Percentiles rank a stretch among this genome's conserved stretches.
These are phyloP conservation scores for Lamellibrachia luymesi DNA, from an alignment of 1,140 invertebrate genomes.

Conservation along the genomic window DNA sequence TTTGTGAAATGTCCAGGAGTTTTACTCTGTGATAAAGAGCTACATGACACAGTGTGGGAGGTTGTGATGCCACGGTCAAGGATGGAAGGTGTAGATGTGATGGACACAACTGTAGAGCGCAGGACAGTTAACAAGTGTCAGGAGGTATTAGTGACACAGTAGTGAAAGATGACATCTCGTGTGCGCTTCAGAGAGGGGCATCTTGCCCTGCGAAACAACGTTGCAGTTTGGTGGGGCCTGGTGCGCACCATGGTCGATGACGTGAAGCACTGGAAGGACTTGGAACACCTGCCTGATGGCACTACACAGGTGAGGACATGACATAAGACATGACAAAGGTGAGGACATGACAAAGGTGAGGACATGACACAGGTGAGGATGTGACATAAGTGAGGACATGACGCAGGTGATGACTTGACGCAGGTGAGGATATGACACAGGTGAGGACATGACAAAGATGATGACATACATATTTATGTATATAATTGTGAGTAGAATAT, in stretches of 20 bases:
- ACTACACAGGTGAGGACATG: not conserved
- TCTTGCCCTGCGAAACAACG: not conserved
- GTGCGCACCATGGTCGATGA: not conserved
- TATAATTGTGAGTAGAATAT: too few relatives aligned
- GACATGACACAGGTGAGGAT: not conserved
- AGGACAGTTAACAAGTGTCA: not conserved
- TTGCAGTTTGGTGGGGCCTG: not conserved
- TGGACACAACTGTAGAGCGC: not conserved
- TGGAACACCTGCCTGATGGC: slow-evolving; percentile 13
- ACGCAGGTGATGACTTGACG: too few relatives aligned
- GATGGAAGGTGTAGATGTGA: not conserved
- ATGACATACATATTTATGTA: too few relatives aligned
- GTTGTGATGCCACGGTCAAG: too few relatives aligned
- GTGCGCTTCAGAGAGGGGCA: not conserved
- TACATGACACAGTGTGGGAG: not conserved
- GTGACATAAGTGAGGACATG: too few relatives aligned
- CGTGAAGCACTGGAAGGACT: not conserved
- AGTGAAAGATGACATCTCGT: not conserved
- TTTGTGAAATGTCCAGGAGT: not conserved
- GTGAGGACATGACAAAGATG: too few relatives aligned
- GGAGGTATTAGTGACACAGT: not conserved
- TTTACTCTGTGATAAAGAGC: not conserved
- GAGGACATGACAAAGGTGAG: not conserved
- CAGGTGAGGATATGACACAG: too few relatives aligned
- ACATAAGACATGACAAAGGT: not conserved